Evolutionary conservation across 2,113 vertebrate species (phyloP).

Genomic region (Gobiocypris rarus): DNA sequence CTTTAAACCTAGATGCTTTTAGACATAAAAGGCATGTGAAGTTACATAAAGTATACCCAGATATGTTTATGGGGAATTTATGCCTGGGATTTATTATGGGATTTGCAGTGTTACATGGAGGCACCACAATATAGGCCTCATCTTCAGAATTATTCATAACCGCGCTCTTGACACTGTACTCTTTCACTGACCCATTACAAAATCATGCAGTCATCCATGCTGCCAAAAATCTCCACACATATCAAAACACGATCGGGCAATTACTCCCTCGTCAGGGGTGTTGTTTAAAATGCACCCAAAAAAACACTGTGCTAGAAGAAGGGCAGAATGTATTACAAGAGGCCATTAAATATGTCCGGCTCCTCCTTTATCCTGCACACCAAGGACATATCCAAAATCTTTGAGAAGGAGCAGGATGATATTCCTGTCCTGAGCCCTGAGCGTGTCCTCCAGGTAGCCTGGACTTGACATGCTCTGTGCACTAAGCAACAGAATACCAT

Average conservation of each 20-base stretch:
- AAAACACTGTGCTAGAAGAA: constrained; percentile 35
- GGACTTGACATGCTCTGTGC: constrained; percentile 41
- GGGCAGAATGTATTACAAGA: constrained; percentile 43
- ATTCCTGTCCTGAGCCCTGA: constrained; percentile 24
- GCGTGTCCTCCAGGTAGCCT: background rate
- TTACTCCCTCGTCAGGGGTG: constrained; percentile 35
- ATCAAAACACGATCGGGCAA: constrained; percentile 39
- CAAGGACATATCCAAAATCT: constrained; percentile 29
- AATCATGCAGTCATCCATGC: constrained; percentile 32
- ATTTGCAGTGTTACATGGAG: background rate
- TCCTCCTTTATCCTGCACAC: constrained; percentile 17
- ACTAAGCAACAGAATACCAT: constrained; percentile 34
- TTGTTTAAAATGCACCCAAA: constrained; percentile 44
- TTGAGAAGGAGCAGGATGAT: constrained; percentile 15
- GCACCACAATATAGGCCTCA: background rate
- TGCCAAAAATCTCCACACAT: constrained; percentile 28
- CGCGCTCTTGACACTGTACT: background rate
- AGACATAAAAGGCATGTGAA: background rate
- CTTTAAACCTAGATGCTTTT: background rate
- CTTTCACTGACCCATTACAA: constrained; percentile 34
- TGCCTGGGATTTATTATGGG: background rate
- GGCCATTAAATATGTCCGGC: constrained; percentile 34
- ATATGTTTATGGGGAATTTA: background rate
- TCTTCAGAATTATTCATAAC: constrained; percentile 48
- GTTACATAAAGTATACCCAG: background rate